phyloP scores from a whole-genome alignment of 2,113 vertebrate species.

The Brachypodius melanocephalos region DNA sequence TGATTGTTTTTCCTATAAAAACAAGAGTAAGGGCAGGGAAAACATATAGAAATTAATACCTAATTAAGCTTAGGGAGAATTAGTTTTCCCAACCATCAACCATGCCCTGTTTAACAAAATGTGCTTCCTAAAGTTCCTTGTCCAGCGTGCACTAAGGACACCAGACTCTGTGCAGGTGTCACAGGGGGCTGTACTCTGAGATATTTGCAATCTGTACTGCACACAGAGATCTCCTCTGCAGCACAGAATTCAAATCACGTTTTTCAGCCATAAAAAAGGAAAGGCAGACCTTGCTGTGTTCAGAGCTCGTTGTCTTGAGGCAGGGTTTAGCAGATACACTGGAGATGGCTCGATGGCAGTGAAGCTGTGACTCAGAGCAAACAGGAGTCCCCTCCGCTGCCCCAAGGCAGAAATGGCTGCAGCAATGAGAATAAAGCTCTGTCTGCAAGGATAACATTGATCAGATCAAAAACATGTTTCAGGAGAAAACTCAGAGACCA shows the following conservation, averaged over 20 bases:
- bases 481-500: not conserved
- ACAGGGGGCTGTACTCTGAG: not conserved
- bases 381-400: not conserved
- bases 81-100: not conserved
- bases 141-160: not conserved
- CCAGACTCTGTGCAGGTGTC: not conserved
- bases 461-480: not conserved
- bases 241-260: not conserved
- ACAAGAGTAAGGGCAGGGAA: not conserved
- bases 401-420: not conserved
- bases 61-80: not conserved
- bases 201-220: not conserved
- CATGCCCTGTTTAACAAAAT: not conserved
- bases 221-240: not conserved
- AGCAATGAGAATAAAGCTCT: not conserved
- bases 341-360: not conserved
- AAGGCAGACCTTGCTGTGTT: not conserved
- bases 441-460: not conserved
- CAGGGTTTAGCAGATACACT: not conserved
- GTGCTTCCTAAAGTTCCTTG: not conserved
- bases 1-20: not conserved
- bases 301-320: not conserved
- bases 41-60: not conserved
- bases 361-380: not conserved
- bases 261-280: not conserved